Base-by-base conservation (phyloP, 2,113 vertebrate species). In the Scomber scombrus region DNA sequence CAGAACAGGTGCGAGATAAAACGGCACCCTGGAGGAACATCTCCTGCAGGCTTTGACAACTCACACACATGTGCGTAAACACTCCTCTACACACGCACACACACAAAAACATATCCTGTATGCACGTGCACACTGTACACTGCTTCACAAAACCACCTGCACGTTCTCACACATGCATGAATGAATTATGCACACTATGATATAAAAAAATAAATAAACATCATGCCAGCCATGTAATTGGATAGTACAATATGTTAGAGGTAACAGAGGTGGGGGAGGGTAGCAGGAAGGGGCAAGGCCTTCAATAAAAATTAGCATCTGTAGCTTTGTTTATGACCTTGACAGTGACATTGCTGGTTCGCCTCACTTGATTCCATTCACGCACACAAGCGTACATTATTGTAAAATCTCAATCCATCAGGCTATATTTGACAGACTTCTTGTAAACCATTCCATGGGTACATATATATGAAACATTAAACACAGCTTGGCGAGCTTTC, bases 391-490 rank as follows among this genome's bases (percentile, higher is more conserved):
- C 14, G 49, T 51, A 54, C 68, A 47, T 26, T 58, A 64, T 34
- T 71, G 83, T 91, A 87, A 92, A 93, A 88, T 85, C 72, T 84
- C 78, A 73, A 81, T 85, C 82, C 77, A 87, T 91, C 84, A 74
- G 57, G 54, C 68, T 71, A 23, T 49, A 79, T 85, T 56, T 71
- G 82, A 72, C 68, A 75, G 73, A 51, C 81, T 65, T 85, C 81
- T 88, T 89, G 88, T 92, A 90, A 93, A 92, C 34, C 76, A 68
- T 85, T 74, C 31, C 80, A 73, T 76, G 82, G 80, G 58, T 88
- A 85, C 77, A 64, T 90, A 92, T 91, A 90, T 89, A 75, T 85
- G 78, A 75, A 85, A 72, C 91, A 85, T 92, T 88, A 94, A 93
- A 92, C 82, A 63, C 82, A 75, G 83, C 80, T 75, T 73, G 68